Base-by-base conservation (phyloP, 1,140 invertebrate species). In the Geopemphigus sp. region DNA sequence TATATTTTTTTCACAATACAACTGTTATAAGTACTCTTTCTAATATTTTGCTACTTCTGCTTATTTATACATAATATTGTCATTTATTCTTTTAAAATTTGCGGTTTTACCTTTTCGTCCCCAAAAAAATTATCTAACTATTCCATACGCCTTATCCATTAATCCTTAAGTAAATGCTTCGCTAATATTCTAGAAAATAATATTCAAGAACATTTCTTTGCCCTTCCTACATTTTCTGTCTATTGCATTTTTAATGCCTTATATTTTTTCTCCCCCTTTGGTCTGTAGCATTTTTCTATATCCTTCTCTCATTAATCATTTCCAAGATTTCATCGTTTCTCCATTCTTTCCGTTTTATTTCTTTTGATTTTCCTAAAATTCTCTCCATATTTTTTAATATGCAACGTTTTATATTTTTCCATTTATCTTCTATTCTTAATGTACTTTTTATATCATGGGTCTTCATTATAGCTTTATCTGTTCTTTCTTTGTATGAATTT, bases 281-380 rank as follows among this genome's bases (percentile, higher is more conserved):
- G 57, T 61, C 57, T 61, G 57, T 61, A 61, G 8, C 63, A 64
- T 64, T 64, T 64, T 32, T 64, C 39, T 64, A 64, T 64, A 2
- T 64, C 15, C 63, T 64, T 5, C 63, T 64, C 39, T 64, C 63
- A 64, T 64, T 64, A 64, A 64, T 64, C 24, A 64, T 64, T 64
- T 64, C 29, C 29, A 64, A 29, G 63, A 64, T 39, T 64, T 64
- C 24, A 6, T 39, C 63, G 29, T 64, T 64, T 39, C 6, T 64
- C 29, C 63, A 64, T 39, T 64, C 63, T 39, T 64, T 64, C 15
- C 63, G 39, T 15, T 32, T 64, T 1, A 17, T 64, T 32, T 64
- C 63, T 64, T 64, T 64, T 15, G 29, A 64, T 64, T 64, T 64
- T 39, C 19, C 63, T 32, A 15, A 64, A 64, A 64, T 11, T 26